Evolutionary conservation across 2,113 vertebrate species (phyloP), one percentile per base, ranked within the genome.

Genomic region (Heterochromis multidens): DNA sequence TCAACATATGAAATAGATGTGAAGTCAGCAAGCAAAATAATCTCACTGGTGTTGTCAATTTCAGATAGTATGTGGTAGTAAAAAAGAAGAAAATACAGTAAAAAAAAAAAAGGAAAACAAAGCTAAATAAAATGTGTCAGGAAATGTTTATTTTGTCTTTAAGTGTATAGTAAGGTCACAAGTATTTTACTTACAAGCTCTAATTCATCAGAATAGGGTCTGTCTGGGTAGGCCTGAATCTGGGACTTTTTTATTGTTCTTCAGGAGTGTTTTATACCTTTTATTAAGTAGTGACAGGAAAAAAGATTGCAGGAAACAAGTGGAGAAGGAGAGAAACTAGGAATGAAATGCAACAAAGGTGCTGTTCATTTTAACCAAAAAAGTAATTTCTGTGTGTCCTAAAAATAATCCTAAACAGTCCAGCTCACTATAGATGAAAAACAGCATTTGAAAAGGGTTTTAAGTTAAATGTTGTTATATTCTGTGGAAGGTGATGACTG

Each of bases 391-490:
- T 74, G 17, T 1, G 25, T 21, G 12, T 49, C 43, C n/a, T n/a
- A n/a, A n/a, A n/a, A n/a, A n/a, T n/a, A 23, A 63, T 35, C 23
- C 67, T 29, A 29, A 43, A 52, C 17, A 49, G 49, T 74, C 25
- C 67, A 52, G 43, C 67, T 74, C 25, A 52, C 43, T 52, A 31
- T 52, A 52, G 67, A 31, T 74, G 67, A 74, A 52, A 52, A 27
- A 29, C 25, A 17, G 31, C 31, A 27, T 78, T 43, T 43, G 19
- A 56, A 59, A 58, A 27, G n/a, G 5, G 35, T 11, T 78, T 40
- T 40, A 59, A 3, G 25, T 1, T 40, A 8, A 78, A 59, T 78
- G n/a, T 61, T 31, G 29, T 43, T 60, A 31, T 43, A 59, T 25
- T 1, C 16, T 78, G 23, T 8, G 3, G 35, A 35, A 29, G 35